phyloP scores from a whole-genome alignment of 2,113 vertebrate genomes.

The Arenaria interpres region DNA sequence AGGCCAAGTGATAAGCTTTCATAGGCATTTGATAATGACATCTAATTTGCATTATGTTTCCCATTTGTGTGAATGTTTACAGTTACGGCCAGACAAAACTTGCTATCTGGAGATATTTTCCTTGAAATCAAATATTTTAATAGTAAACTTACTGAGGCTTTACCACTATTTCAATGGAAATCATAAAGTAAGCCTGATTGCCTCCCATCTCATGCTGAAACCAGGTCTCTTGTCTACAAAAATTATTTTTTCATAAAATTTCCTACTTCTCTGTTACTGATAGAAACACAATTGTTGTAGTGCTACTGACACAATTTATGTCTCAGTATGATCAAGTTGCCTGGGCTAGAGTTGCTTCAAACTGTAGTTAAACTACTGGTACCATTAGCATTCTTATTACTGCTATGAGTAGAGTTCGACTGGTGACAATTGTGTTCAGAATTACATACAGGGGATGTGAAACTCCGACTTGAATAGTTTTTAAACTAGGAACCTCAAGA shows the following conservation, averaged over 20 bases:
- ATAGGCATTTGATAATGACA: background rate
- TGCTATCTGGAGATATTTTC: background rate
- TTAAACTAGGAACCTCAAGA: background rate
- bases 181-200: background rate
- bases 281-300: background rate
- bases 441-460: background rate
- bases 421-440: fast-evolving
- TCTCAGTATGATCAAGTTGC: background rate
- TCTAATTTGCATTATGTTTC: background rate
- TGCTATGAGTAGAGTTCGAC: background rate
- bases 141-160: background rate
- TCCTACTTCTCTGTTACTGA: background rate
- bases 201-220: background rate
- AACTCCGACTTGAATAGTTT: background rate
- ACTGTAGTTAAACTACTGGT: background rate
- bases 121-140: background rate
- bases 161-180: background rate
- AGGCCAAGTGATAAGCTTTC: background rate
- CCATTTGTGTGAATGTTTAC: background rate
- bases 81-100: background rate
- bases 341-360: background rate
- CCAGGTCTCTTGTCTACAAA: background rate
- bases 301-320: background rate
- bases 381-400: background rate
- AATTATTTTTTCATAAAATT: background rate